These are phyloP conservation scores for Eupithecia subumbrata DNA, from an alignment of 2,888 invertebrate species.

Conservation along the genomic window DNA sequence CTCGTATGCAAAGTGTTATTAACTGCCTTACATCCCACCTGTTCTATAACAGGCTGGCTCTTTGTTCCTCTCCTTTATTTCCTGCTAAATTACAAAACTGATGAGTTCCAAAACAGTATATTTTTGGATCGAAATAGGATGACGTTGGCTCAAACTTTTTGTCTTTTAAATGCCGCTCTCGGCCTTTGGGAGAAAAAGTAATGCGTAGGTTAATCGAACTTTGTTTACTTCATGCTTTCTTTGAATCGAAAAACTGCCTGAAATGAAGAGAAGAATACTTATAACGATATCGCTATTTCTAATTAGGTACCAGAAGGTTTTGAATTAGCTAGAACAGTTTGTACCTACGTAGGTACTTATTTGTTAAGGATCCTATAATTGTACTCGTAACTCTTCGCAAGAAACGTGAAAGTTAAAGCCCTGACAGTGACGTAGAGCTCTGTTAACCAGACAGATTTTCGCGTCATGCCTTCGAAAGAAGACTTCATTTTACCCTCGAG, in stretches of 20 bases:
- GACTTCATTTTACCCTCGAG: constrained; percentile 59
- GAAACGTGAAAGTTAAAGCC: constrained; percentile 37
- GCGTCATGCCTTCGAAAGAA: constrained; percentile 50
- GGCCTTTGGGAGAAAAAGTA: background rate
- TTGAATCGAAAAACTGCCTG: background rate
- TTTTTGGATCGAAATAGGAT: background rate
- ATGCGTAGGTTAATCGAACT: background rate
- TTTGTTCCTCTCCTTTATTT: background rate
- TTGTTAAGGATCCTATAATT: constrained; percentile 34
- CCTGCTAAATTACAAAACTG: background rate
- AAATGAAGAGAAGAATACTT: background rate
- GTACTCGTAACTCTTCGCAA: constrained; percentile 40
- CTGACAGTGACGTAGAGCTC: constrained; percentile 49
- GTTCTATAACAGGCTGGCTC: background rate
- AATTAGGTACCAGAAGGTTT: constrained; percentile 4
- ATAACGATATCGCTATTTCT: background rate
- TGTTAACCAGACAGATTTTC: constrained; percentile 51
- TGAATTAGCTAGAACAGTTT: constrained; percentile 16
- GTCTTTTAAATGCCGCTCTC: background rate
- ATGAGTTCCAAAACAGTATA: background rate
- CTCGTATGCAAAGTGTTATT: constrained; percentile 46
- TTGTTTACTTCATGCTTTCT: background rate
- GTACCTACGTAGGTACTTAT: constrained; percentile 11
- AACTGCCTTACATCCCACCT: constrained; percentile 47
- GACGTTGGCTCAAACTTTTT: background rate